These are phyloP conservation scores for Torymus auratus DNA, from an alignment of 2,888 invertebrate genomes.

Conservation along the genomic window DNA sequence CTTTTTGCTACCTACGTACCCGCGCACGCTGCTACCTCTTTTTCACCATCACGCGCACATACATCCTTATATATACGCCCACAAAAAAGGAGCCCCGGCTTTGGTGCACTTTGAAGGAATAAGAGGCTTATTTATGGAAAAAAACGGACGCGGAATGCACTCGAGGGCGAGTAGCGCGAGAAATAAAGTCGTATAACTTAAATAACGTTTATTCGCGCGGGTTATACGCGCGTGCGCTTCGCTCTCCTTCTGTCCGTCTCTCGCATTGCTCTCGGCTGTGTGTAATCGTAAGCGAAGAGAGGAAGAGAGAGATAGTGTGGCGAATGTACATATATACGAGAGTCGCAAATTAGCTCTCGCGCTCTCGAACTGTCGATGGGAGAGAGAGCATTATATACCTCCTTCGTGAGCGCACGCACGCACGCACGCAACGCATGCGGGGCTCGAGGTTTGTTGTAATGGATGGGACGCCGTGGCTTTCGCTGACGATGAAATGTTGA, in stretches of 20 bases:
- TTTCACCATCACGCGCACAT: not conserved
- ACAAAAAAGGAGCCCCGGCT: constrained; percentile 6
- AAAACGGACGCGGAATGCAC: constrained; percentile 34
- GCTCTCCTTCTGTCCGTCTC: no score
- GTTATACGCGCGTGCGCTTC: not conserved
- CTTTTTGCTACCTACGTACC: constrained; percentile 41
- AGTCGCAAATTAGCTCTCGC: constrained; percentile 47
- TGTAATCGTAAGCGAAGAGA: constrained; percentile 8
- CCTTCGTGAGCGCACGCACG: constrained; percentile 2
- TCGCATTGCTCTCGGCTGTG: constrained; percentile 25
- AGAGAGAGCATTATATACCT: constrained; percentile 26
- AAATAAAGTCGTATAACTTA: constrained; percentile 55
- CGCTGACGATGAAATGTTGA: no score
- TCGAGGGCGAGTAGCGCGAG: constrained; percentile 20
- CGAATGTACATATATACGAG: constrained; percentile 22
- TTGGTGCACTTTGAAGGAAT: constrained; percentile 36
- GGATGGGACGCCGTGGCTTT: no score
- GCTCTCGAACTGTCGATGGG: constrained; percentile 49
- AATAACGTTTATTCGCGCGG: constrained; percentile 53
- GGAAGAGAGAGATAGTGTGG: no score
- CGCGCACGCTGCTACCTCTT: constrained; percentile 1
- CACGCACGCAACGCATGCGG: constrained; percentile 20
- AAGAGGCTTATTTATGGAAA: constrained; percentile 51
- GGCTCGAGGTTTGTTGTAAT: no score
- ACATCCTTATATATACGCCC: not conserved